Conservation (phyloP, 2,113 vertebrate genomes). For the cattle (Bos taurus) region ARS-UCD2.0 NC_037339.1:69441001-69441500, state of each 20-base stretch:
- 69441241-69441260: not conserved
- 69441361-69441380: not conserved
- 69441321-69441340: not conserved
- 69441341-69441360: not conserved
- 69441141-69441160: not conserved
- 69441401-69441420: not conserved
- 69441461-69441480: not conserved
- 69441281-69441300: not conserved
- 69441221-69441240: not conserved
- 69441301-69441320: not conserved
- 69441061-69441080: not conserved
- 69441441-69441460: not conserved
- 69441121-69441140: not conserved
- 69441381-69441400: not conserved
- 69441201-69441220: not conserved
- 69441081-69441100: not conserved
- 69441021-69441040: not conserved
- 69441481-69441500: not conserved
- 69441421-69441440: not conserved
- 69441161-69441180: not conserved
- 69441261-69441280: rapidly evolving
- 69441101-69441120: not conserved
- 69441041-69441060: not conserved
- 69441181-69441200: not conserved
- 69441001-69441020: not conserved